Conservation (phyloP, 1,140 invertebrate species). For the Apis cerana region DNA sequence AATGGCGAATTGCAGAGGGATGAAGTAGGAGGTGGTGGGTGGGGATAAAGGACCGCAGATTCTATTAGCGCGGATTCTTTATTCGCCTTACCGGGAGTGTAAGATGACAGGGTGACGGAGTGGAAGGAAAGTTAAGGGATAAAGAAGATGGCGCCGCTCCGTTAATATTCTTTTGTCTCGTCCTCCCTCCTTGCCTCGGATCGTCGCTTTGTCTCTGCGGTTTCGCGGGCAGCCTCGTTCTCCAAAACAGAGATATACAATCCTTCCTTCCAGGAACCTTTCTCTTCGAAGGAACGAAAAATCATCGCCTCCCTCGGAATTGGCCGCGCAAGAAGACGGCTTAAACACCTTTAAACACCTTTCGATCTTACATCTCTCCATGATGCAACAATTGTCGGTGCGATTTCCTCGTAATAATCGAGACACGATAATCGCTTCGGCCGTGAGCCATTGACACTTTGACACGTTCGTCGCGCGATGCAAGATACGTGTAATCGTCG, state of each 20-base stretch:
- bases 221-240: conserved; percentile 55
- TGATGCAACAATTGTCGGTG: background rate
- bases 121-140: conserved; percentile 2
- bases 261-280: background rate
- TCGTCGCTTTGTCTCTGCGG: conserved; percentile 72
- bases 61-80: conserved; percentile 72
- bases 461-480: conserved; percentile 28
- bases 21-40: conserved; percentile 51
- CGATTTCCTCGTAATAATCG: no score
- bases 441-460: conserved; percentile 49
- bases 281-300: background rate
- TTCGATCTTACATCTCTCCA: background rate
- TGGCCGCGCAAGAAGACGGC: no score
- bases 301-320: no score
- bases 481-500: background rate
- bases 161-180: conserved; percentile 69
- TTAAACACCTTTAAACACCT: no score
- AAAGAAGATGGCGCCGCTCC: conserved; percentile 58
- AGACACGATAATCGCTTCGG: conserved; percentile 25
- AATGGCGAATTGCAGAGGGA: conserved; percentile 61
- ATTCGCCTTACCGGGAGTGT: conserved; percentile 43
- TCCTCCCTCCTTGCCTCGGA: conserved; percentile 39
- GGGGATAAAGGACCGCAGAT: conserved; percentile 71
- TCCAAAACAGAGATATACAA: conserved; percentile 33
- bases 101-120: conserved; percentile 43